Percentiles rank a stretch among this genome's conserved stretches.
Evolutionary conservation across 2,888 invertebrate genomes (phyloP).

Genomic region (Cecidostiba fungosa): DNA sequence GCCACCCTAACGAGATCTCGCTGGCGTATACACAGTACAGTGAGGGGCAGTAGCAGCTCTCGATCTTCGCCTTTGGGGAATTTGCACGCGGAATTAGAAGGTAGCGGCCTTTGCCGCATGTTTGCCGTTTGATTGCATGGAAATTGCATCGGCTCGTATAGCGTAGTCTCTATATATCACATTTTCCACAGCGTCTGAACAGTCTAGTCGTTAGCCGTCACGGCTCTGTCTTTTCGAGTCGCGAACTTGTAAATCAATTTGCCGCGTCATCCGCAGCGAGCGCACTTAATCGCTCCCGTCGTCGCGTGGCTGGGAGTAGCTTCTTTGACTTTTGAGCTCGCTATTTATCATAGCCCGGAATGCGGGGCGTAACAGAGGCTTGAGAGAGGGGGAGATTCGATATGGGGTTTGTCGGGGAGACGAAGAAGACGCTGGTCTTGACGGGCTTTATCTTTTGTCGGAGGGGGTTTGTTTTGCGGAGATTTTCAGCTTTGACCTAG

Average conservation of each 20-base stretch:
- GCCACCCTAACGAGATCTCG: constrained; percentile 34
- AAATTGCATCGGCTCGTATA: constrained; percentile 59
- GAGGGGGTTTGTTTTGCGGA: background rate
- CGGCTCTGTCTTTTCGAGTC: background rate
- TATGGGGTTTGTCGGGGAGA: background rate
- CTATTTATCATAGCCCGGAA: constrained; percentile 26
- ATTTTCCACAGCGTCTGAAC: background rate
- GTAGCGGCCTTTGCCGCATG: constrained; percentile 34
- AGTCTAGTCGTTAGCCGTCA: constrained; percentile 25
- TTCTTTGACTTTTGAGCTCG: constrained; percentile 40
- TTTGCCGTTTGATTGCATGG: constrained; percentile 63
- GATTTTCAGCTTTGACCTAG: background rate
- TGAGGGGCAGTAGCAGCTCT: background rate
- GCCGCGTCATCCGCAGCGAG: constrained; percentile 33
- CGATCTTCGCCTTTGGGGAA: constrained; percentile 37
- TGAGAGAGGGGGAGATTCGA: background rate
- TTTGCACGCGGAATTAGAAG: constrained; percentile 66
- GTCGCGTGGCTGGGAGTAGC: background rate
- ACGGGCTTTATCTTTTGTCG: background rate
- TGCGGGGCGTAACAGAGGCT: background rate
- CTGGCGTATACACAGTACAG: background rate
- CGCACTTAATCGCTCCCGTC: constrained; percentile 2
- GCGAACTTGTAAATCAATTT: constrained; percentile 50
- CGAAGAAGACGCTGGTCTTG: background rate
- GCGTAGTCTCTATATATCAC: background rate